A percentile compares a stretch with the other conserved stretches of the same genome.
Conservation (phyloP, 37 sponge, comb jelly and placozoan genomes). For the Beroe ovata region DNA sequence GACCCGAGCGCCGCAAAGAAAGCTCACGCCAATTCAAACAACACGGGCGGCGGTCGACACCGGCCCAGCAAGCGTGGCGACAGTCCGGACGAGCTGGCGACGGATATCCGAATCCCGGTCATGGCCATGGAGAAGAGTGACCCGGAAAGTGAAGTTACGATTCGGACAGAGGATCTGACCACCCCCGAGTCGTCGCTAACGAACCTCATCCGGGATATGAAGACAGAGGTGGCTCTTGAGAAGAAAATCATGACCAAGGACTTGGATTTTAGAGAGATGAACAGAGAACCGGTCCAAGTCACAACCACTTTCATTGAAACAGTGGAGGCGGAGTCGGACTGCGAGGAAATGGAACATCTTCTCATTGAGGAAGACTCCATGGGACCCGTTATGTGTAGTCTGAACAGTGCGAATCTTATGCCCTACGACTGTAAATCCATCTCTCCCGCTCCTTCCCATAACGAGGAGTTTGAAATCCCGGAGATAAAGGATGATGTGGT, state of each 20-base stretch:
- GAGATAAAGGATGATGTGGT: constrained; percentile 29
- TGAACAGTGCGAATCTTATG: background rate
- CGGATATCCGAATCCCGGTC: background rate
- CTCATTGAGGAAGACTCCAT: constrained; percentile 37
- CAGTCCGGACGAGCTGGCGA: background rate
- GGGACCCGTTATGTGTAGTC: constrained; percentile 47
- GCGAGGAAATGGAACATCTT: constrained; percentile 51
- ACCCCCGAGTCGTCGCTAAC: constrained; percentile 62
- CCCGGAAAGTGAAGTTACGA: background rate
- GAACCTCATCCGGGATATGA: constrained; percentile 49
- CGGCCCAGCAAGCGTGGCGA: background rate
- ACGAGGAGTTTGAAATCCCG: constrained; percentile 61
- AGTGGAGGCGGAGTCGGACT: background rate
- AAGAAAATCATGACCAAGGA: constrained; percentile 16
- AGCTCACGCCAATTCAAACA: background rate
- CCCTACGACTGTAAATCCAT: constrained; percentile 53
- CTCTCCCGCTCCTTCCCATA: constrained; percentile 4
- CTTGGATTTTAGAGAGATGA: background rate
- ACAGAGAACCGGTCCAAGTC: background rate
- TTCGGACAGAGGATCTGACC: constrained; percentile 30
- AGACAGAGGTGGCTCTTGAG: constrained; percentile 31
- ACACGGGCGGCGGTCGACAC: too few relatives aligned
- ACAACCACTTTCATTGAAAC: constrained; percentile 54
- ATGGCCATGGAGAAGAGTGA: background rate
- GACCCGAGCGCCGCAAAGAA: background rate